Evolutionary conservation across 2,888 invertebrate genomes (phyloP), one percentile per base, ranked within the genome.

Genomic region (Agonopterix heracliana): DNA sequence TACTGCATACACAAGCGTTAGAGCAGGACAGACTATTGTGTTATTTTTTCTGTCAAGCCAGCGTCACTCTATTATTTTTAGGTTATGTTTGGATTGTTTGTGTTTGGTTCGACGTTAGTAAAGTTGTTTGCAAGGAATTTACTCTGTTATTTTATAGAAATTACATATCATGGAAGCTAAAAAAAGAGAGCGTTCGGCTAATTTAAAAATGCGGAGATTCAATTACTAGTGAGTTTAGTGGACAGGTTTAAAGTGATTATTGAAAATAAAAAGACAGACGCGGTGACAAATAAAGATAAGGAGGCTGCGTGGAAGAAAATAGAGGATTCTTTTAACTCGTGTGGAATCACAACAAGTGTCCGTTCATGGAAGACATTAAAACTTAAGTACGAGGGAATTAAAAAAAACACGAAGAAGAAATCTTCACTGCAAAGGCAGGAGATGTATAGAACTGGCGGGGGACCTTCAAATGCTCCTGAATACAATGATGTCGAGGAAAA

Each of bases 381-480:
- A 49, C 38, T 38, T 4, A 38, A 38, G n/a, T 38, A 38, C 34
- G 51, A 51, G 43, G 36, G 51, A 8, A 36, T 51, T 9, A 51
- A 48, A 34, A 51, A 51, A 34, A 13, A 26, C 11, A 48, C 46
- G 2, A 48, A 51, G 17, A 45, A 46, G 44, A 48, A 44, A 34
- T 40, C 41, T n/a, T 38, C 50, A 41, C 5, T 44, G 34, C 45
- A 47, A 26, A 41, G 45, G 14, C 51, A 47, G n/a, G n/a, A 36
- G 10, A 36, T 36, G 36, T 52, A 52, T 35, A 49, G 40, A 49
- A 52, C 52, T 44, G 44, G 44, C 14, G 44, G 44, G 7, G 52
- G 48, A 10, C 47, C 47, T 17, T 49, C 49, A 34, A 46, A 45
- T 49, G 52, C 52, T 42, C 52, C 49, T 2, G 44, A 49, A 9